Percentiles rank a stretch among this genome's conserved stretches.
These are phyloP conservation scores for Tenthredo livida DNA, from an alignment of 2,888 invertebrate genomes.

Conservation along the genomic window DNA sequence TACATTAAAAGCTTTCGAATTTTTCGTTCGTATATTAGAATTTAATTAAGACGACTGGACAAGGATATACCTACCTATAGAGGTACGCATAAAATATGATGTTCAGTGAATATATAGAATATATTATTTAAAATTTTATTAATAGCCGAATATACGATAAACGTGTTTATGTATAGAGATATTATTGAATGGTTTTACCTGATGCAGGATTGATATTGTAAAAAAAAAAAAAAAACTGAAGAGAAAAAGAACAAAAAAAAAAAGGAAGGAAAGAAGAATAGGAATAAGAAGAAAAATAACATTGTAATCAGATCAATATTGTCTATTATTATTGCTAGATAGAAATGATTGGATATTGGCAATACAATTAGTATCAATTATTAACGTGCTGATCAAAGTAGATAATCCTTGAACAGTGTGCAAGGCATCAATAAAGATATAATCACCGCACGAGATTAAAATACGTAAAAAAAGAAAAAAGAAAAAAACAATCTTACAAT, in stretches of 20 bases:
- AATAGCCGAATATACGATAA: conserved; percentile 34
- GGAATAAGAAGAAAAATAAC: neutral
- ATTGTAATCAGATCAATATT: conserved; percentile 34
- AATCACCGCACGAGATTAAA: neutral
- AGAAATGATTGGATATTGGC: conserved; percentile 37
- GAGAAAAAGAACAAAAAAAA: neutral
- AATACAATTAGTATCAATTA: conserved; percentile 29
- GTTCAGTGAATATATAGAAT: conserved; percentile 11
- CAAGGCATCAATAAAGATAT: conserved; percentile 7
- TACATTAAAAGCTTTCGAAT: neutral
- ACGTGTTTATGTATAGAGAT: conserved; percentile 47
- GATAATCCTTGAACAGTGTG: neutral
- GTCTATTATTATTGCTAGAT: conserved; percentile 39
- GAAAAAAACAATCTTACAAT: neutral
- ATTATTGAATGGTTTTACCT: conserved; percentile 40
- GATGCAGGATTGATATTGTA: conserved; percentile 33
- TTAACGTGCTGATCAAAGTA: neutral
- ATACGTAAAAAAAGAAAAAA: neutral
- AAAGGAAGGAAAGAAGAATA: too few species aligned
- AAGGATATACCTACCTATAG: conserved; percentile 15
- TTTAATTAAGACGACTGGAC: neutral
- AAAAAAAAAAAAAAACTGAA: neutral
- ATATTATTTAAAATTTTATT: conserved; percentile 37
- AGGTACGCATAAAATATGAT: neutral
- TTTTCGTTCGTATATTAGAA: neutral